Percentiles rank a stretch among this genome's conserved stretches.
These are phyloP conservation scores for Epizoanthus scotinus DNA, from an alignment of 92 coral and sea anemone species.

Conservation along the genomic window DNA sequence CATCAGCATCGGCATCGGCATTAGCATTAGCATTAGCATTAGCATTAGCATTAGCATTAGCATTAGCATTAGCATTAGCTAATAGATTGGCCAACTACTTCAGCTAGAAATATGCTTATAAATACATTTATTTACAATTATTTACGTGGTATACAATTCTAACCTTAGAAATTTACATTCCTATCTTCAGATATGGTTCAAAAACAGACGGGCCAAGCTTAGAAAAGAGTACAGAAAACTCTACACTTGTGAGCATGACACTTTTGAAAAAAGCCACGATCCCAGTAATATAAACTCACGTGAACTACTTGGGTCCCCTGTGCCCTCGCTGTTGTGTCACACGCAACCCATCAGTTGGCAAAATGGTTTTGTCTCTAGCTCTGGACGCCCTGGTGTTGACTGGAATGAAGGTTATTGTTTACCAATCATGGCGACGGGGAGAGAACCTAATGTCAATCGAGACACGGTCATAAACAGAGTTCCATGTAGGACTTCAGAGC, in stretches of 20 bases:
- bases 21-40: too few species aligned
- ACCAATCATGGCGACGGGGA: not conserved
- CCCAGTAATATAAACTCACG: not conserved
- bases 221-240: constrained; percentile 63
- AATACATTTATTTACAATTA: too few species aligned
- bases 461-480: not conserved
- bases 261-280: not conserved
- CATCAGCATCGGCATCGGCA: too few species aligned
- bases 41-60: too few species aligned
- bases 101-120: too few species aligned
- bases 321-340: not conserved
- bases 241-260: constrained; percentile 40
- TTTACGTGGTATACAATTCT: too few species aligned
- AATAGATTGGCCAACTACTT: too few species aligned
- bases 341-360: constrained; percentile 9
- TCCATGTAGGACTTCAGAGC: not conserved
- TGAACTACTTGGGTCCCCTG: not conserved
- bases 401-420: not conserved
- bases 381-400: not conserved
- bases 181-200: constrained; percentile 77
- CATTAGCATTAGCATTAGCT: too few species aligned
- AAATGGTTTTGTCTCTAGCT: not conserved
- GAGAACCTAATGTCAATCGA: not conserved
- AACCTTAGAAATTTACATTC: not conserved
- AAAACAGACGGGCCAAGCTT: constrained; percentile 84